These are phyloP conservation scores for Sitta europaea DNA, from an alignment of 2,113 vertebrate genomes.

Conservation along the genomic window DNA sequence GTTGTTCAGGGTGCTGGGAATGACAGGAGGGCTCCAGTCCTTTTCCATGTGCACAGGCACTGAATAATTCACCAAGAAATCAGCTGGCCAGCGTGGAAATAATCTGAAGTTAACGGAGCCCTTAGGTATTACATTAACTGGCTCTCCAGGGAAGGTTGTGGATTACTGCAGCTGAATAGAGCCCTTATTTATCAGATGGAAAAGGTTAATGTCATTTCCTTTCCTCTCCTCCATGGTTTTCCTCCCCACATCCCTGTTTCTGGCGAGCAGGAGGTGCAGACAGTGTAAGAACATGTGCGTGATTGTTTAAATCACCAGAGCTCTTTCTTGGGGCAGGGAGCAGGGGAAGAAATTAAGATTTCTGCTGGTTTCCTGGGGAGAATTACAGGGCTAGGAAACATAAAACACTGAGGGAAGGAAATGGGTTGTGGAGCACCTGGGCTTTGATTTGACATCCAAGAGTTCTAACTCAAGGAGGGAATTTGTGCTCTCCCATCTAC, in stretches of 20 bases:
- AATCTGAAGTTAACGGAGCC: constrained; percentile 36
- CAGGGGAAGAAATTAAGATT: constrained; percentile 37
- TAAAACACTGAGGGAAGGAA: constrained; percentile 59
- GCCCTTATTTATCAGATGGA: constrained; percentile 67
- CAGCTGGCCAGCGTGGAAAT: constrained; percentile 51
- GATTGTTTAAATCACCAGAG: constrained; percentile 40
- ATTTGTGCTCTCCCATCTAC: constrained; percentile 37
- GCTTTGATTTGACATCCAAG: constrained; percentile 55
- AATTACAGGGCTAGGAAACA: constrained; percentile 59
- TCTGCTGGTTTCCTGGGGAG: constrained; percentile 53
- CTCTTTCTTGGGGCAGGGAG: neutral
- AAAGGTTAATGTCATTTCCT: constrained; percentile 66
- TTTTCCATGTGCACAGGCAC: neutral
- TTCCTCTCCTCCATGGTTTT: constrained; percentile 29
- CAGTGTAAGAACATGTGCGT: constrained; percentile 51
- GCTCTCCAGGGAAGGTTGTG: constrained; percentile 49
- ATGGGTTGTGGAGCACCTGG: constrained; percentile 58
- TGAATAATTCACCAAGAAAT: constrained; percentile 55
- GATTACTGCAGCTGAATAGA: constrained; percentile 61
- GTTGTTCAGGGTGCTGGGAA: neutral
- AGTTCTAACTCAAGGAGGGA: neutral
- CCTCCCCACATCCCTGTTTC: constrained; percentile 44
- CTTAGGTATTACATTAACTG: constrained; percentile 56
- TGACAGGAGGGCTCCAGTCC: neutral
- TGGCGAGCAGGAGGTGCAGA: constrained; percentile 51